Evolutionary conservation across 2,888 invertebrate species (phyloP), one percentile per base, ranked within the genome.

Genomic region (Panorpa germanica): DNA sequence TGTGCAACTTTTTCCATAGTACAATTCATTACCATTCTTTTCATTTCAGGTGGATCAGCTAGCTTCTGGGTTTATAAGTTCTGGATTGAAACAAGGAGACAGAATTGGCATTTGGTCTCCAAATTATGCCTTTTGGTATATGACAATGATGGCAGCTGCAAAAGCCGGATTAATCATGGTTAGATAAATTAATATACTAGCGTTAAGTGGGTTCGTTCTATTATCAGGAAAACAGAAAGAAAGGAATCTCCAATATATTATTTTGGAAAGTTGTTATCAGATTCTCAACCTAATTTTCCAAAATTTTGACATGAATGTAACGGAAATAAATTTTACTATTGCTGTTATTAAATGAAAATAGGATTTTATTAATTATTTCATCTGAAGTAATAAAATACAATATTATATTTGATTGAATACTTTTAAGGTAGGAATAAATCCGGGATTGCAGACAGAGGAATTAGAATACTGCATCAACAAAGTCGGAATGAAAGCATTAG

Each of bases 91-190:
- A 31, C 60, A 53, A 16, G 81, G 81, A 1, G 85, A 88, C 44
- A 53, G 74, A 6, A 45, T 90, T 3, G 85, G 75, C 1, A 57
- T 88, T 13, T 83, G 80, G 76, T 68, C 74, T 1, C 80, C 82
- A 1, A 88, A 83, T 51, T 57, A 61, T 19, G 48, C 65, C 25
- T 73, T 82, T 45, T 90, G 86, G 86, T 63, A 74, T 35, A 41
- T 81, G 1, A 55, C 67, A 0, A 67, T 73, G 47, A 54, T 75
- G 45, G 83, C 75, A 0, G 66, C 72, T 2, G 66, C 74, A 1
- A 64, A 78, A 37, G 64, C 67, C 2, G 86, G 85, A 1, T 51
- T 80, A 3, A 57, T 77, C 16, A 45, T 69, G 50, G 73, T 72
- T 46, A 51, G 50, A 36, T 28, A 35, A 36, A 25, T 31, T 31